These are phyloP conservation scores for Carassius carassius DNA, from an alignment of 2,113 vertebrate genomes.

Conservation along the genomic window DNA sequence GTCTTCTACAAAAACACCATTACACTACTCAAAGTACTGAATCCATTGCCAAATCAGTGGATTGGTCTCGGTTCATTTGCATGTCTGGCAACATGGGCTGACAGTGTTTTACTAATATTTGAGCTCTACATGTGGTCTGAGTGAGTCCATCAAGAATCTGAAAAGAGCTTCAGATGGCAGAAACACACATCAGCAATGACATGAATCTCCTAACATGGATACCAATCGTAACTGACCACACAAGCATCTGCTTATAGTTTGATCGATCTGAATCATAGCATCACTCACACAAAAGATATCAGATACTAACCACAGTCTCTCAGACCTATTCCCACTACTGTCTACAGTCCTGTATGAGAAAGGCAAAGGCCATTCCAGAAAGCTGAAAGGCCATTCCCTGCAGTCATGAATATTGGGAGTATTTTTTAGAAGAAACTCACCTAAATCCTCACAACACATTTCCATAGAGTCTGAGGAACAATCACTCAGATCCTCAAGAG, in stretches of 20 bases:
- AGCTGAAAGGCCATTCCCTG: too few species aligned
- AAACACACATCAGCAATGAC: not conserved
- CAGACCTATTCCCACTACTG: not conserved
- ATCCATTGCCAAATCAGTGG: too few species aligned
- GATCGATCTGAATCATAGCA: not conserved
- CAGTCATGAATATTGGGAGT: conserved; percentile 23
- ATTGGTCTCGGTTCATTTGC: too few species aligned
- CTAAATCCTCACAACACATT: conserved; percentile 72
- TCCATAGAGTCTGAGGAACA: conserved; percentile 79
- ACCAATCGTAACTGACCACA: not conserved
- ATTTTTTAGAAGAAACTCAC: conserved; percentile 63
- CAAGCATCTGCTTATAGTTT: not conserved
- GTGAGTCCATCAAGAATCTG: not conserved
- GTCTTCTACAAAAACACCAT: too few species aligned
- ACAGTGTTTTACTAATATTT: not conserved
- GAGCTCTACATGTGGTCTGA: not conserved
- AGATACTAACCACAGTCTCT: not conserved
- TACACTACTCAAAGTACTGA: too few species aligned
- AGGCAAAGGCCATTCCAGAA: not conserved
- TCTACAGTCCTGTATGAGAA: not conserved
- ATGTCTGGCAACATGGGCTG: not conserved
- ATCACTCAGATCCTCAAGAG: conserved; percentile 75
- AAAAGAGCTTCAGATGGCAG: not conserved
- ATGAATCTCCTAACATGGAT: not conserved
- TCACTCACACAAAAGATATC: not conserved